Evolutionary conservation across 2,888 invertebrate species (phyloP).

Genomic region (Tenthredo livida): DNA sequence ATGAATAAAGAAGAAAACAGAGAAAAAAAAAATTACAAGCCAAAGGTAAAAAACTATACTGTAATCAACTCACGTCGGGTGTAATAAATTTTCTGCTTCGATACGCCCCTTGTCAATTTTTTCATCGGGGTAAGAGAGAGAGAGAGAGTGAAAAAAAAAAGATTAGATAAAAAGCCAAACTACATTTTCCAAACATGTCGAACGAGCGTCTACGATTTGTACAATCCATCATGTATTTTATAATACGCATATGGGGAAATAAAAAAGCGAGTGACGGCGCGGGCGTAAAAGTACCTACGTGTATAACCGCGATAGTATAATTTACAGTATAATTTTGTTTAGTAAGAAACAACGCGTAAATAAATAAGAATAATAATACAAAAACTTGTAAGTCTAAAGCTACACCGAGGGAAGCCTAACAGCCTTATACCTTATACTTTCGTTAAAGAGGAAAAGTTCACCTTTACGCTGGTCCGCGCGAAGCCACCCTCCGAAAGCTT

Average conservation of each 20-base stretch:
- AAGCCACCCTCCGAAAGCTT: constrained; percentile 9
- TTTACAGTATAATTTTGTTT: background rate
- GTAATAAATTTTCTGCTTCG: constrained; percentile 8
- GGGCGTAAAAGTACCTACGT: too few relatives aligned
- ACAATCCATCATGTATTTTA: background rate
- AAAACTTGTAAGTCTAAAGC: background rate
- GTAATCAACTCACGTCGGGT: background rate
- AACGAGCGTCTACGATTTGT: background rate
- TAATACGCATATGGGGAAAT: background rate
- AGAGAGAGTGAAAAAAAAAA: background rate
- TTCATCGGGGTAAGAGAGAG: background rate
- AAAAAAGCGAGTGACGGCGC: background rate
- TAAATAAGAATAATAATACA: background rate
- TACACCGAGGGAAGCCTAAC: constrained; percentile 19
- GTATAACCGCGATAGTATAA: background rate
- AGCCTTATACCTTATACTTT: constrained; percentile 1
- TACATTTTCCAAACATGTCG: constrained; percentile 4
- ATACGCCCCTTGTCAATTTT: constrained; percentile 12
- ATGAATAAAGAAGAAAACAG: background rate
- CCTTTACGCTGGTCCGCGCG: background rate
- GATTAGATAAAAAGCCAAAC: background rate
- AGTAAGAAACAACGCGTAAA: background rate
- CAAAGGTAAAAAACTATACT: background rate
- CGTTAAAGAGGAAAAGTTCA: constrained; percentile 22
- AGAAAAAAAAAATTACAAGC: background rate